These are phyloP conservation scores for Cololabis saira DNA, from an alignment of 2,113 vertebrate species.

Conservation along the genomic window DNA sequence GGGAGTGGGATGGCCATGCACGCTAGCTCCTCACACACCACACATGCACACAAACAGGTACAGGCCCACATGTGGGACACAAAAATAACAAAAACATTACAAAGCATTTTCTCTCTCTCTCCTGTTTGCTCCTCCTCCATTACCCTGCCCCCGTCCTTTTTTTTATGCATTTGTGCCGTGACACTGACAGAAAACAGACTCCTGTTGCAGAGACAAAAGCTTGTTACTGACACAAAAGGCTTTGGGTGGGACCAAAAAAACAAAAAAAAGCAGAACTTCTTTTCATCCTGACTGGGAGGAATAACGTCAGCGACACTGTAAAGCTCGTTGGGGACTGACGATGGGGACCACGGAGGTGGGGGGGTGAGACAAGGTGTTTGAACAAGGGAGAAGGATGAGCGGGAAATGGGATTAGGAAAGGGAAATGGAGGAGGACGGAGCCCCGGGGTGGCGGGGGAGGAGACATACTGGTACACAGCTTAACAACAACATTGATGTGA, in stretches of 20 bases:
- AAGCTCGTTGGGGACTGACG: constrained; percentile 29
- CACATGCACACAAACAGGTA: constrained; percentile 41
- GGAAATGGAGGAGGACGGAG: constrained; percentile 58
- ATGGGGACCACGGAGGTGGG: constrained; percentile 18
- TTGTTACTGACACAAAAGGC: constrained; percentile 65
- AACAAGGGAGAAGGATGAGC: neutral
- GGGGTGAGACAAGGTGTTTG: neutral
- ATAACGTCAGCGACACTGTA: constrained; percentile 57
- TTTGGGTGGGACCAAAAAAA: constrained; percentile 66
- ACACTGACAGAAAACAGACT: constrained; percentile 68
- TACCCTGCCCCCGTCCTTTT: constrained; percentile 8
- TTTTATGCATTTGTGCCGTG: constrained; percentile 42
- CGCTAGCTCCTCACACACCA: constrained; percentile 23
- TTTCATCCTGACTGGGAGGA: constrained; percentile 57
- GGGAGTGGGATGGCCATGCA: constrained; percentile 47
- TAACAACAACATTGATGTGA: constrained; percentile 65
- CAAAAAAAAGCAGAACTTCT: constrained; percentile 47
- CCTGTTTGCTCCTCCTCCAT: constrained; percentile 30
- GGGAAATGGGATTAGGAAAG: constrained; percentile 65
- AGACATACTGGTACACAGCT: constrained; percentile 70
- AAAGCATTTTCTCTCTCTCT: constrained; percentile 43
- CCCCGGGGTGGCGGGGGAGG: constrained; percentile 45
- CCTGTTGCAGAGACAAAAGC: constrained; percentile 66
- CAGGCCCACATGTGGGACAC: constrained; percentile 45
- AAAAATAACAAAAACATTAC: constrained; percentile 29